A percentile compares a stretch with the other conserved stretches of the same genome.
phyloP scores from a whole-genome alignment of 64 coral and sea anemone species.

The Dendronephthya gigantea region DNA sequence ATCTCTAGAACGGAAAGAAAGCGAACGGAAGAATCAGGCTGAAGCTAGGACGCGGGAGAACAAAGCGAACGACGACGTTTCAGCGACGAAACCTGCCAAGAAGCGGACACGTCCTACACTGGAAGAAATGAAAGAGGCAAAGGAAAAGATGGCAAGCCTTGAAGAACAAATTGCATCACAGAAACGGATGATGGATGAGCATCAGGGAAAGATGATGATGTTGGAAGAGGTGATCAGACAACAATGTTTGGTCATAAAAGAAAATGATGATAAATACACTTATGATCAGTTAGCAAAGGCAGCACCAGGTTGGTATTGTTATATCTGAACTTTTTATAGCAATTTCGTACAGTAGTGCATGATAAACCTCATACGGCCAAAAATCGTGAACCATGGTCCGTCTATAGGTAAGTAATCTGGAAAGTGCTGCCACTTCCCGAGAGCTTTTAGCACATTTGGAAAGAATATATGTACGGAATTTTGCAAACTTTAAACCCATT shows the following conservation, averaged over 20 bases:
- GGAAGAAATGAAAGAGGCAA: background rate
- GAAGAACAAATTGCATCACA: background rate
- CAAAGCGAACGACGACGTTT: background rate
- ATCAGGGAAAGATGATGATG: background rate
- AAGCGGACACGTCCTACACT: background rate
- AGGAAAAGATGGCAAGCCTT: background rate
- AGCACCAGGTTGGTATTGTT: background rate
- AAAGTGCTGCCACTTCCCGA: too few species aligned
- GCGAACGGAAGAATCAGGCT: background rate
- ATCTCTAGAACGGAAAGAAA: too few species aligned
- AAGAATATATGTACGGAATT: too few species aligned
- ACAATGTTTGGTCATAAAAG: background rate
- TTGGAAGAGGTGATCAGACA: background rate
- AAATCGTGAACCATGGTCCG: too few species aligned
- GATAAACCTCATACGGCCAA: too few species aligned
- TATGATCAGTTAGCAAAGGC: background rate
- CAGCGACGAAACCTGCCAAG: background rate
- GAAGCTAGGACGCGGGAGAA: background rate
- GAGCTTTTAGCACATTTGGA: too few species aligned
- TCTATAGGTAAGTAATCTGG: too few species aligned
- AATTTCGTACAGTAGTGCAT: too few species aligned
- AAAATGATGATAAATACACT: background rate
- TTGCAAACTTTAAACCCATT: too few species aligned
- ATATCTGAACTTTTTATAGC: too few species aligned
- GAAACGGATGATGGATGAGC: background rate